phyloP scores from a whole-genome alignment of 2,797 vertebrate genomes.

The Perodicticus potto region DNA sequence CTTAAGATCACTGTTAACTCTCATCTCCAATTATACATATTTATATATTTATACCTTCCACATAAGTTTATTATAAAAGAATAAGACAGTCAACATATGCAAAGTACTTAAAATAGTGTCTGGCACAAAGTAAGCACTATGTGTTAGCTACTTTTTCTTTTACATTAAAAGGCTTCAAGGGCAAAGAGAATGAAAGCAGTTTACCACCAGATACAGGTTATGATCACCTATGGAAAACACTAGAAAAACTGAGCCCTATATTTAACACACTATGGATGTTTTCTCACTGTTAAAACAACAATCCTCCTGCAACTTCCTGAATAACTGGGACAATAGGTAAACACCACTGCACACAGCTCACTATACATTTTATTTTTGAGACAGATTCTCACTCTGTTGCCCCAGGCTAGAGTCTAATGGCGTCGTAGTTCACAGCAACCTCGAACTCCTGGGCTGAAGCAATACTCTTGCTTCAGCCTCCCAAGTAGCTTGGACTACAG shows the following conservation, averaged over 20 bases:
- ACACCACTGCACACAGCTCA: background rate
- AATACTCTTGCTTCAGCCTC: too few relatives aligned
- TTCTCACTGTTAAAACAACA: background rate
- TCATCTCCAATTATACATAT: constrained; percentile 1
- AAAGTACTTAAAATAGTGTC: background rate
- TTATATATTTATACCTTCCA: background rate
- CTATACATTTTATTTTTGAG: background rate
- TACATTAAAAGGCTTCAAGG: background rate
- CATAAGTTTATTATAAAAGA: constrained; percentile 17
- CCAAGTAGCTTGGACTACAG: too few relatives aligned
- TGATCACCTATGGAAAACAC: background rate
- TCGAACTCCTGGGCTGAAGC: too few relatives aligned
- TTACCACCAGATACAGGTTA: background rate
- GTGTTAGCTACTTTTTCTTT: constrained; percentile 6
- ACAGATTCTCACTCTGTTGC: too few relatives aligned
- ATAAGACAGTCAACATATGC: background rate
- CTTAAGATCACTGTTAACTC: constrained; percentile 8
- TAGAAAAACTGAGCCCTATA: background rate
- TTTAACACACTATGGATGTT: background rate
- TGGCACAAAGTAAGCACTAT: background rate
- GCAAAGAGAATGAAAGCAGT: background rate
- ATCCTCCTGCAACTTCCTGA: background rate
- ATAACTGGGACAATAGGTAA: background rate
- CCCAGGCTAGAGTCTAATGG: too few relatives aligned
- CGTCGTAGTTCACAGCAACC: too few relatives aligned